Evolutionary conservation across 2,888 invertebrate genomes (phyloP), one percentile per base, ranked within the genome.

Genomic region (Lasioglossum marginatum): DNA sequence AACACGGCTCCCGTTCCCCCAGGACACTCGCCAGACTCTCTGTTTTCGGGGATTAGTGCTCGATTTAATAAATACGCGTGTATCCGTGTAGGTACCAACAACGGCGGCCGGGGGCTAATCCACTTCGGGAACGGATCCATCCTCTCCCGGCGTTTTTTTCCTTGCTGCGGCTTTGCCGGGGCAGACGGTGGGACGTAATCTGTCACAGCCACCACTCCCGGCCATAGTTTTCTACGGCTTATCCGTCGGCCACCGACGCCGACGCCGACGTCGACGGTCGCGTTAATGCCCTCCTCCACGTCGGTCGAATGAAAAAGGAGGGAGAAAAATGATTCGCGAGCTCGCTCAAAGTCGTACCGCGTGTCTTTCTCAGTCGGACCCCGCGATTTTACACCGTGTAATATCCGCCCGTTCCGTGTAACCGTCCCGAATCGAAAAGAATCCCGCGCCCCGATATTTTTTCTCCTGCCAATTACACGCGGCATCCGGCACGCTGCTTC

Each of bases 181-280:
- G 80, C 91, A 91, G 88, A 91, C 91, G 91, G 87, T 83, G 87
- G 87, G 80, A 76, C 89, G 88, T 91, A 91, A 91, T 91, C 91
- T 90, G 91, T 91, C 91, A 91, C 87, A 87, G 88, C 89, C 90
- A 85, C 88, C 89, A 78, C 84, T 88, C 83, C 83, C 86, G 78
- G 82, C 86, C 87, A 81, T 85, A 88, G 88, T 91, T 91, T 91
- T 84, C 91, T 89, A 88, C 90, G 90, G 91, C 91, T 91, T 91
- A 91, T 91, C 91, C 91, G 37, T 37, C 79, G 70, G 86, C 83
- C 82, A 81, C 66, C 66, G 63, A 43, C 74, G 66, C 63, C 71
- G 45, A 27, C 52, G 31, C 45, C 80, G 60, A 63, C 60, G 60
- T 63, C 60, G 60, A 27, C 66, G 66, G 19, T 19, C 66, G 66